Conservation (phyloP, 2,797 vertebrate species). For the Microcaecilia unicolor region DNA sequence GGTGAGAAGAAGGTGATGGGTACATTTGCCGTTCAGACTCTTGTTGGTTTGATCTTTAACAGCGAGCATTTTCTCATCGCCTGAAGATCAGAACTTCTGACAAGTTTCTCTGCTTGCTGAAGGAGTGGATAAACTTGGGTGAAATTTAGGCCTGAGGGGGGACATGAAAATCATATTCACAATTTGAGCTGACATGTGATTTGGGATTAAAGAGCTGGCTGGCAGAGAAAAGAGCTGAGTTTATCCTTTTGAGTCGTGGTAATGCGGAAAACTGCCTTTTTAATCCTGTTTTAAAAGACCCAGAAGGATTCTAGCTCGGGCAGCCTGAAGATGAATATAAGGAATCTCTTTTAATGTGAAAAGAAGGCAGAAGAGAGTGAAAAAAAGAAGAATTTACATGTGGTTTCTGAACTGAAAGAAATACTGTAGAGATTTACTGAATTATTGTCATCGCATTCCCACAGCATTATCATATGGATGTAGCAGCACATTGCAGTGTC, state of each 20-base stretch:
- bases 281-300: constrained; percentile 49
- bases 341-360: constrained; percentile 33
- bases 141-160: constrained; percentile 56
- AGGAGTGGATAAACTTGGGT: constrained; percentile 57
- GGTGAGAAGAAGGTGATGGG: constrained; percentile 20
- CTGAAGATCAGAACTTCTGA: constrained; percentile 48
- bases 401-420: no score
- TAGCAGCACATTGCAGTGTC: no score
- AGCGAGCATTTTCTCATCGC: constrained; percentile 29
- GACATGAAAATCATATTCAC: constrained; percentile 55
- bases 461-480: no score
- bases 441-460: no score
- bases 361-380: constrained; percentile 1
- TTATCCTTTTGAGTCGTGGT: constrained; percentile 47
- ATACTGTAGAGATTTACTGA: no score
- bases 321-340: constrained; percentile 33
- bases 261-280: constrained; percentile 52
- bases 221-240: constrained; percentile 51
- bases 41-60: constrained; percentile 43
- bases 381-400: no score
- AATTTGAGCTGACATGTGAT: constrained; percentile 67
- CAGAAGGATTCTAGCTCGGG: constrained; percentile 46
- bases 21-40: constrained; percentile 24
- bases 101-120: constrained; percentile 47
- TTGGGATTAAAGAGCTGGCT: constrained; percentile 57